These are phyloP conservation scores for Apodemus speciosus DNA, from an alignment of 2,113 vertebrate genomes.

Conservation along the genomic window DNA sequence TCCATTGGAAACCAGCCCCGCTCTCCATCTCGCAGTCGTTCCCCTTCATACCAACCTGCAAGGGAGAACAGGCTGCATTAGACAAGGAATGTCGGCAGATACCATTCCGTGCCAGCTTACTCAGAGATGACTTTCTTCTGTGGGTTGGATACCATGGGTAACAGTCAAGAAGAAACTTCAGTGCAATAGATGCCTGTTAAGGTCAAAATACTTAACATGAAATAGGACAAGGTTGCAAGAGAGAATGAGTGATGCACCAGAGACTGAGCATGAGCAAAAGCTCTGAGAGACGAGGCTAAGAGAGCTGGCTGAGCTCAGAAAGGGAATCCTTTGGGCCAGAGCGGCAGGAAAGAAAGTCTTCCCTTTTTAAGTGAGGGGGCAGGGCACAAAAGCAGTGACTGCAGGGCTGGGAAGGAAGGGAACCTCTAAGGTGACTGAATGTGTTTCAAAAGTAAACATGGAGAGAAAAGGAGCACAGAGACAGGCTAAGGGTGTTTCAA, in stretches of 20 bases:
- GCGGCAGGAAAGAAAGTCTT: neutral
- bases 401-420: neutral
- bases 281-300: neutral
- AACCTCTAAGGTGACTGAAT: neutral
- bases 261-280: neutral
- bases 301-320: neutral
- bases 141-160: neutral
- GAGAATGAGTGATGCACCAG: neutral
- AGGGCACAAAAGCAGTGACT: neutral
- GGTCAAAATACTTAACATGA: neutral
- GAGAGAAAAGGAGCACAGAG: neutral
- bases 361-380: neutral
- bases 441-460: neutral
- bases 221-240: neutral
- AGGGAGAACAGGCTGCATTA: neutral
- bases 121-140: neutral
- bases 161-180: neutral
- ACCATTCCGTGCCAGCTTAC: neutral
- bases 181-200: neutral
- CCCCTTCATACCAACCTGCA: conserved; percentile 96
- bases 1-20: conserved; percentile 95
- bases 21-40: conserved; percentile 93
- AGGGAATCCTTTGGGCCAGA: neutral
- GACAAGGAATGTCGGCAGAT: too few species aligned
- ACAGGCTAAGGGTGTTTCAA: neutral